Evolutionary conservation across 2,888 invertebrate genomes (phyloP).

Genomic region (Yponomeuta malinellus): DNA sequence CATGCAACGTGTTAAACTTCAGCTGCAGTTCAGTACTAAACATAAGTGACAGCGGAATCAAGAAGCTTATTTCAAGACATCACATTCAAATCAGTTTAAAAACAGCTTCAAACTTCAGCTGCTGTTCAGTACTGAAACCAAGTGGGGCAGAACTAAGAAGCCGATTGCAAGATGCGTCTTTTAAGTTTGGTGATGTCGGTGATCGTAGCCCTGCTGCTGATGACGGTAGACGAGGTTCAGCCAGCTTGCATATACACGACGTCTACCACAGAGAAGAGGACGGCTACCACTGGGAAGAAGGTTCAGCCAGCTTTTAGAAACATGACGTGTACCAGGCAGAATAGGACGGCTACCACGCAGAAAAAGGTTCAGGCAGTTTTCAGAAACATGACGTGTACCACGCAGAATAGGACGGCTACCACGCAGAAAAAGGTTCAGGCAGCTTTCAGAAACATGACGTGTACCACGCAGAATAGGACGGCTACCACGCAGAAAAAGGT

Average conservation of each 20-base stretch:
- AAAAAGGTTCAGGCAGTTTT: not conserved
- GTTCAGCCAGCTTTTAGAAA: no score
- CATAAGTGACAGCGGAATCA: no score
- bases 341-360: no score
- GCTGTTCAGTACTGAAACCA: not conserved
- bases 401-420: slow-evolving; percentile 16
- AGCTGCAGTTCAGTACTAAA: no score
- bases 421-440: slow-evolving; percentile 25
- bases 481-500: no score
- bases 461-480: no score
- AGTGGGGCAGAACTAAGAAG: not conserved
- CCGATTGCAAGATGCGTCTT: slow-evolving; percentile 50
- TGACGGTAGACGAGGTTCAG: slow-evolving; percentile 32
- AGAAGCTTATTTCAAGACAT: no score
- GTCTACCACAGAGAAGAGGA: not conserved
- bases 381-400: slow-evolving; percentile 23
- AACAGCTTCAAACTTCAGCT: not conserved
- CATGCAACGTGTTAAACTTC: no score
- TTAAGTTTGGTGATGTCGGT: slow-evolving; percentile 40
- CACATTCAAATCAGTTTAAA: not conserved
- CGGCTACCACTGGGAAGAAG: not conserved
- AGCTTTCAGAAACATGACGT: not conserved
- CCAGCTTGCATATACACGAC: slow-evolving; percentile 22
- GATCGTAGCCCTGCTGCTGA: slow-evolving; percentile 35
- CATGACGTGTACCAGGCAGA: no score